Percentiles rank a stretch among this genome's conserved stretches.
These are phyloP conservation scores for Urophycis tenuis DNA, from an alignment of 2,797 vertebrate species.

Conservation along the genomic window DNA sequence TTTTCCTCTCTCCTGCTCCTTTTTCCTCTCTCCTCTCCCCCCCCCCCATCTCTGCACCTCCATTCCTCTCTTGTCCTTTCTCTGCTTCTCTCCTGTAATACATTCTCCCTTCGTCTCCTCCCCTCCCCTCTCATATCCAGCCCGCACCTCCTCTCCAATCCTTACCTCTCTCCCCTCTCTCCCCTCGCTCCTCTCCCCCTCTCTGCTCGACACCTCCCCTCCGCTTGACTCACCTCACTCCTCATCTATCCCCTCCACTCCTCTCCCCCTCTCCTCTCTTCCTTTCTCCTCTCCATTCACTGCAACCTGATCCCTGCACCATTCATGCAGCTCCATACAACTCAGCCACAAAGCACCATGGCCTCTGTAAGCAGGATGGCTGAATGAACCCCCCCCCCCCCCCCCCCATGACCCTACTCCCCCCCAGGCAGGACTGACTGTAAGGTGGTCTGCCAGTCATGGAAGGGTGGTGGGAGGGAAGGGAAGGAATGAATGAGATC, in stretches of 20 bases:
- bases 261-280: background rate
- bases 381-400: slow-evolving; percentile 54
- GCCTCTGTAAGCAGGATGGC: slow-evolving; percentile 67
- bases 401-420: background rate
- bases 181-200: background rate
- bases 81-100: slow-evolving; percentile 14
- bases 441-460: background rate
- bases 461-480: background rate
- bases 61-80: background rate
- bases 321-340: slow-evolving; percentile 57
- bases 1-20: too few species aligned
- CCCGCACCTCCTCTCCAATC: background rate
- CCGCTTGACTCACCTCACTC: background rate
- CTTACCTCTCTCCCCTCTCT: slow-evolving; percentile 3
- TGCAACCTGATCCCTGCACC: slow-evolving; percentile 61
- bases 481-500: background rate
- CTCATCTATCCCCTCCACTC: slow-evolving; percentile 4
- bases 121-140: background rate
- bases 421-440: slow-evolving; percentile 2
- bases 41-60: background rate
- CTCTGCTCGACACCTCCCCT: background rate
- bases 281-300: slow-evolving; percentile 20
- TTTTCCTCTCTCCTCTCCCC: background rate
- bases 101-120: slow-evolving; percentile 18
- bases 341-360: slow-evolving; percentile 48